Conservation (phyloP, 2,888 invertebrate genomes). For the Eupithecia inturbata region DNA sequence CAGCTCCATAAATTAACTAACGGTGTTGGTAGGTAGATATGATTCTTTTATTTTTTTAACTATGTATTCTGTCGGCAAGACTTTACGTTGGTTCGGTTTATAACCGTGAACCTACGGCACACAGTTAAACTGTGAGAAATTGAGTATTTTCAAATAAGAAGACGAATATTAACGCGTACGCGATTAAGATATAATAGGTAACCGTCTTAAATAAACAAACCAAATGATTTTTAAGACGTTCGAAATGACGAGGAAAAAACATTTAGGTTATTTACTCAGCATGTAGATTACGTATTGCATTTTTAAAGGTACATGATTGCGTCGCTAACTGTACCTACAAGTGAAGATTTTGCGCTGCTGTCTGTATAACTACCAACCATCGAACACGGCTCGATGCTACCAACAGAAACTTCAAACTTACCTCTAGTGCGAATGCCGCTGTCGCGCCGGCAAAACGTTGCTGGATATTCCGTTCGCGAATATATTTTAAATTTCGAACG, state of each 20-base stretch:
- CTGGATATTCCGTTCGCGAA: slow-evolving; percentile 48
- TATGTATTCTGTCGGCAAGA: neutral
- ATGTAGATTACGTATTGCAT: neutral
- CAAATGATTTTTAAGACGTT: neutral
- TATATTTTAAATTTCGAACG: slow-evolving; percentile 37
- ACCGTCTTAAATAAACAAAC: neutral
- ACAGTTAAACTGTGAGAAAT: neutral
- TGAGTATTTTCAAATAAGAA: neutral
- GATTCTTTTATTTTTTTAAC: neutral
- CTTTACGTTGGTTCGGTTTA: neutral
- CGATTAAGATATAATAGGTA: neutral
- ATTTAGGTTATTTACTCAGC: neutral
- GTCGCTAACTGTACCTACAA: slow-evolving; percentile 9
- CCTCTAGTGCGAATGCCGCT: slow-evolving; percentile 60
- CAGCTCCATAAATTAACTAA: neutral
- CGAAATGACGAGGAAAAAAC: neutral
- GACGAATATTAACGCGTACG: neutral
- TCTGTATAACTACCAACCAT: neutral
- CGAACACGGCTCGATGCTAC: too few relatives aligned
- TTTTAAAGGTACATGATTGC: neutral
- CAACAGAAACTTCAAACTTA: slow-evolving; percentile 27
- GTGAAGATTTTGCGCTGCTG: slow-evolving; percentile 38
- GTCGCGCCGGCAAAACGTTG: slow-evolving; percentile 62
- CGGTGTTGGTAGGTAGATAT: neutral
- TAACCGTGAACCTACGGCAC: neutral